phyloP scores from a whole-genome alignment of 2,113 vertebrate genomes.

The Puma concolor region DNA sequence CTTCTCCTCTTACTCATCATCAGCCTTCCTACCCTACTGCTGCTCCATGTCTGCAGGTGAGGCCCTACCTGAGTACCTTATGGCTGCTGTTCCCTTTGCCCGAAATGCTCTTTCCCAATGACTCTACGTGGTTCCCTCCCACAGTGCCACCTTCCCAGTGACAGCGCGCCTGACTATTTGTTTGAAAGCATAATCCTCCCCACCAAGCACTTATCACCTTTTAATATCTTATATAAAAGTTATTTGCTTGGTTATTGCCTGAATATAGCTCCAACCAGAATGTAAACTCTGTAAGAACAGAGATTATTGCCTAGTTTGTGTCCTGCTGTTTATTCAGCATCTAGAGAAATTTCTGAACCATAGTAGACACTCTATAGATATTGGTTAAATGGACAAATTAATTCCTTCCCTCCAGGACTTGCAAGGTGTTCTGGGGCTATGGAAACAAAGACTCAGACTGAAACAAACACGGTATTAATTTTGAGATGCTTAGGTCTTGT shows the following conservation, averaged over 20 bases:
- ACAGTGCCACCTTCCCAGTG: background rate
- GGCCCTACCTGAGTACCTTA: background rate
- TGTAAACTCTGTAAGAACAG: background rate
- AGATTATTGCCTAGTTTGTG: background rate
- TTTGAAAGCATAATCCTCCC: background rate
- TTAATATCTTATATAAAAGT: background rate
- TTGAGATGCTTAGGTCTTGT: background rate
- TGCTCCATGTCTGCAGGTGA: background rate
- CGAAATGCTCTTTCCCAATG: background rate
- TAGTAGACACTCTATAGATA: background rate
- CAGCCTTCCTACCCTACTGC: too few relatives aligned
- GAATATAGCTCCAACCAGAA: background rate
- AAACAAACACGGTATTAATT: conserved; percentile 23
- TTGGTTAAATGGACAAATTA: conserved; percentile 29
- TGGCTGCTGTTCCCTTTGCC: background rate
- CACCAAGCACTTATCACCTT: background rate
- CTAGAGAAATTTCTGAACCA: background rate
- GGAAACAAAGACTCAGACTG: conserved; percentile 19
- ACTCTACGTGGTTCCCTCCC: background rate
- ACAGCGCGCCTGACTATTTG: background rate
- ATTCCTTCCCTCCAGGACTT: background rate
- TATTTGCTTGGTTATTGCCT: background rate
- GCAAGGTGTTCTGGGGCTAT: background rate
- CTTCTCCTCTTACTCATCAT: background rate
- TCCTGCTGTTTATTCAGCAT: background rate